These are phyloP conservation scores for Deilephila elpenor DNA, from an alignment of 2,888 invertebrate genomes.

Conservation along the genomic window DNA sequence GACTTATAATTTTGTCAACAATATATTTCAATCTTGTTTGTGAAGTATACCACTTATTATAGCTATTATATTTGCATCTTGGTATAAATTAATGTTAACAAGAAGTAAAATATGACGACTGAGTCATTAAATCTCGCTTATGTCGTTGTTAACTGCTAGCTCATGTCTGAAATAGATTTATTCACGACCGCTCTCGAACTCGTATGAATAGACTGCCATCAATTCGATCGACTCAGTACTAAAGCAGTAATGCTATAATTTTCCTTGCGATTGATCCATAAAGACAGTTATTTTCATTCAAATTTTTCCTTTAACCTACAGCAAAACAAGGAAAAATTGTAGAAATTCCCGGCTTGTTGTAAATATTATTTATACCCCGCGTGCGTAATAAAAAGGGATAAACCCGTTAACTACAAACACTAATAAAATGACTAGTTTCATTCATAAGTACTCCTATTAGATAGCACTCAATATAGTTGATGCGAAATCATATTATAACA, in stretches of 20 bases:
- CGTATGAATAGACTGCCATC: too few species aligned
- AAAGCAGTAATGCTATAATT: neutral
- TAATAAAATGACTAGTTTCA: neutral
- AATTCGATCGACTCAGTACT: neutral
- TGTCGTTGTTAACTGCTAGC: too few species aligned
- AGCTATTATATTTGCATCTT: too few species aligned
- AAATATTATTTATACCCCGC: conserved; percentile 2
- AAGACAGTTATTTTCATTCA: neutral
- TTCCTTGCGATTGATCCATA: neutral
- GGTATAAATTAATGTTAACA: too few species aligned
- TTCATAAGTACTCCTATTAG: neutral
- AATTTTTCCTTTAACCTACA: neutral
- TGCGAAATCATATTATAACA: neutral
- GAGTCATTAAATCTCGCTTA: too few species aligned
- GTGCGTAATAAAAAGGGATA: conserved; percentile 1
- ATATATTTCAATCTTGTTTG: too few species aligned
- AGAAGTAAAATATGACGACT: too few species aligned
- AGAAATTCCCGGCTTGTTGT: neutral
- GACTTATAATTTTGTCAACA: too few species aligned
- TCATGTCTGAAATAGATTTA: too few species aligned
- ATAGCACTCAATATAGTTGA: neutral
- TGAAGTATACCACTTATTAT: too few species aligned
- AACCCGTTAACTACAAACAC: neutral
- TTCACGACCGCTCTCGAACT: too few species aligned
- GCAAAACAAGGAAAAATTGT: neutral